Conservation (phyloP, 2,797 vertebrate genomes). For the Enteromius thamalakanensis region DNA sequence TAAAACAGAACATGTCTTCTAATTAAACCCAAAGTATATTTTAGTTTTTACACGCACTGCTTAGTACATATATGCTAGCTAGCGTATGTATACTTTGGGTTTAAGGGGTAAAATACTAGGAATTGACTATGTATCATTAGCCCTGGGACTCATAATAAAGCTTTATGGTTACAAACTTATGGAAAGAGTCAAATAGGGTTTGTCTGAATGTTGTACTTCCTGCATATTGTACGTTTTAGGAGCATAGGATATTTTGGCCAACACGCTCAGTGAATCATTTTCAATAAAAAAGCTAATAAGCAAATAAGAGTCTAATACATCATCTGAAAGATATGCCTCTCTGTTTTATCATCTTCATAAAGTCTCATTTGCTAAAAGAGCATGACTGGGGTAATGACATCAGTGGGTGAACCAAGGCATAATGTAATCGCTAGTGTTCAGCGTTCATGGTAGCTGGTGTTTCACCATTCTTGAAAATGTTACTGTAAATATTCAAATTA, state of each 20-base stretch:
- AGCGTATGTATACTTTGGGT: background rate
- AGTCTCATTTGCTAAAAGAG: conserved; percentile 15
- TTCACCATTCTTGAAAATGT: background rate
- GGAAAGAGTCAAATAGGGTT: conserved; percentile 22
- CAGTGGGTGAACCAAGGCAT: conserved; percentile 8
- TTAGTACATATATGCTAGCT: background rate
- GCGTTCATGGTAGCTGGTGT: background rate
- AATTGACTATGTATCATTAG: conserved; percentile 16
- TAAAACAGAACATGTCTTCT: background rate
- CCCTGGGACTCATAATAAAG: conserved; percentile 18
- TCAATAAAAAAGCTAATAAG: conserved; percentile 20
- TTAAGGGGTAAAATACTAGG: background rate
- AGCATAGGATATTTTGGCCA: background rate
- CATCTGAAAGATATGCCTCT: conserved; percentile 30
- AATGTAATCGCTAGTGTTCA: background rate
- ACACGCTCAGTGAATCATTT: background rate
- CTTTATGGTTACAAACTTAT: conserved; percentile 21
- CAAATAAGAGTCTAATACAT: conserved; percentile 10
- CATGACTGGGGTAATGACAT: conserved; percentile 17
- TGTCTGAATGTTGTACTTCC: background rate
- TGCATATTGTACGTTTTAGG: conserved; percentile 18
- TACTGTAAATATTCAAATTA: conserved; percentile 22
- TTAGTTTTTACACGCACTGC: background rate
- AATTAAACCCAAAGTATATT: background rate
- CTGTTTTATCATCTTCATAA: conserved; percentile 33